Conservation (phyloP, 2,113 vertebrate genomes). For the Nothocercus julius region DNA sequence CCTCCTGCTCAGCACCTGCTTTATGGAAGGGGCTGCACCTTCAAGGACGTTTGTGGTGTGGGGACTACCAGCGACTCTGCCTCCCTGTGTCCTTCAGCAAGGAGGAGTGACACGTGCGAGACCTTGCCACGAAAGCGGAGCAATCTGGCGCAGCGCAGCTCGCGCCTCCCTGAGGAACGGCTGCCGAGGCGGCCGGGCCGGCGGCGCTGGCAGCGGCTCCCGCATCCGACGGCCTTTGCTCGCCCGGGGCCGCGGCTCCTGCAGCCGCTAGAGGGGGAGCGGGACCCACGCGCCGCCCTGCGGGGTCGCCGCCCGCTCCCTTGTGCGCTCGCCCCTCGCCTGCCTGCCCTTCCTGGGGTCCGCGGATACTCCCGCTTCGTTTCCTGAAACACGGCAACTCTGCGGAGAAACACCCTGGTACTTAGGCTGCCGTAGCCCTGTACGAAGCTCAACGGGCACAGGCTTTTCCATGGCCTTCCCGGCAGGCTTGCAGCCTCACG, state of each 20-base stretch:
- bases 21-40: neutral
- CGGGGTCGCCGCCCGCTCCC: too few relatives aligned
- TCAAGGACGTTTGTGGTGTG: neutral
- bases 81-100: neutral
- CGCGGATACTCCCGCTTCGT: neutral
- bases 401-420: neutral
- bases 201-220: too few relatives aligned
- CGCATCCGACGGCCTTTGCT: too few relatives aligned
- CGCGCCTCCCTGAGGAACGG: too few relatives aligned
- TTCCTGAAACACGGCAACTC: neutral
- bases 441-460: neutral
- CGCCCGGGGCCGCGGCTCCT: too few relatives aligned
- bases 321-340: too few relatives aligned
- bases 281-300: neutral
- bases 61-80: neutral
- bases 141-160: too few relatives aligned
- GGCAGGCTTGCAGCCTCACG: neutral
- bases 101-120: fast-evolving
- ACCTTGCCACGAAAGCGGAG: neutral
- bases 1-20: neutral
- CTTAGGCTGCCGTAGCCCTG: neutral
- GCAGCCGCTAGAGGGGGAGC: neutral
- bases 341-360: neutral
- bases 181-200: too few relatives aligned
- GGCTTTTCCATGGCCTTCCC: neutral